Evolutionary conservation across 2,113 vertebrate genomes (phyloP).

Genomic region (Solea solea): DNA sequence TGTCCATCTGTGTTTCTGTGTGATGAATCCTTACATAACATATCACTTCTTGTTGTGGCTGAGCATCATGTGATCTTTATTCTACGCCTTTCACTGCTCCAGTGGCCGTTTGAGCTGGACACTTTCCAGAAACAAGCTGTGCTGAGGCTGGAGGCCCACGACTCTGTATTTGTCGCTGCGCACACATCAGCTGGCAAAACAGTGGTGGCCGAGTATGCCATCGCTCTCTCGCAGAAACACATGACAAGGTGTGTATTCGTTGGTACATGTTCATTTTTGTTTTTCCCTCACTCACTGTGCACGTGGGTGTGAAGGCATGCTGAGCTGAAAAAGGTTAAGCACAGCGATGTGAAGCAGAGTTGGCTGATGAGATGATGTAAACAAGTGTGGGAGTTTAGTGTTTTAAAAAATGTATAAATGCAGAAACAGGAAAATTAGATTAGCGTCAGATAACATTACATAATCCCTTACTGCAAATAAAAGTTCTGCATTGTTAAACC

Average conservation of each 20-base stretch:
- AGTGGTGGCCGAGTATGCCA: slow-evolving; percentile 92
- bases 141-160: slow-evolving; percentile 86
- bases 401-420: too few relatives aligned
- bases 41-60: neutral
- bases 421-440: neutral
- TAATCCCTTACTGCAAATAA: too few relatives aligned
- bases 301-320: neutral
- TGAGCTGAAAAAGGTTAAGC: neutral
- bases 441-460: neutral
- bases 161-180: slow-evolving; percentile 90
- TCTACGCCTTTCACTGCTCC: slow-evolving; percentile 12
- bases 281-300: neutral
- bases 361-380: neutral
- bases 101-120: slow-evolving; percentile 93
- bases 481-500: too few relatives aligned
- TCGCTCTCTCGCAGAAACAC: slow-evolving; percentile 92
- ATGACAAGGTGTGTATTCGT: slow-evolving; percentile 87
- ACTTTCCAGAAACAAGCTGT: slow-evolving; percentile 94
- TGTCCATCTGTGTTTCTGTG: slow-evolving; percentile 4
- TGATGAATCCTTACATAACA: slow-evolving; percentile 8
- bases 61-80: neutral
- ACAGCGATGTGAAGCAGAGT: neutral
- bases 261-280: neutral
- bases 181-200: slow-evolving; percentile 95
- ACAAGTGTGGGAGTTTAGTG: too few relatives aligned